These are phyloP conservation scores for Julus scandinavius DNA, from an alignment of 2,888 invertebrate genomes.

Conservation along the genomic window DNA sequence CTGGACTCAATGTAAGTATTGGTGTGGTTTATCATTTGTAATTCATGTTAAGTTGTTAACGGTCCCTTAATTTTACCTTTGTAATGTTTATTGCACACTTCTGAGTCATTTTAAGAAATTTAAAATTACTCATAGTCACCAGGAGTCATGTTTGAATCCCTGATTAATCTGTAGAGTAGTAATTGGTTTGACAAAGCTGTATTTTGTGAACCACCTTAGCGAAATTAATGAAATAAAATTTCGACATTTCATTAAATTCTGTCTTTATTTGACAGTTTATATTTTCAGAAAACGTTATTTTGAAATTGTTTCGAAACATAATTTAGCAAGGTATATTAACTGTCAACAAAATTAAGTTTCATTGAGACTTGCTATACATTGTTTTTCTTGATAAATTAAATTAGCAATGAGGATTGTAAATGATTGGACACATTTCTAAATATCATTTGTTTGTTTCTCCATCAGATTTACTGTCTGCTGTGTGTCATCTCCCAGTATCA, in stretches of 20 bases:
- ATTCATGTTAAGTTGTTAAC: background rate
- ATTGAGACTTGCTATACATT: no score
- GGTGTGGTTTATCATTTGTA: background rate
- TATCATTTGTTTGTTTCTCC: slow-evolving; percentile 62
- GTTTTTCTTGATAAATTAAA: no score
- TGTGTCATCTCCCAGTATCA: slow-evolving; percentile 87
- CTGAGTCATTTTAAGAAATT: slow-evolving; percentile 41
- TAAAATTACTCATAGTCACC: background rate
- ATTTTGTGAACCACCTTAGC: no score
- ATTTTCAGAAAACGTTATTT: no score
- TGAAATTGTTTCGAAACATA: no score
- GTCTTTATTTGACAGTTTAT: no score
- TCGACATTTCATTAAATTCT: no score
- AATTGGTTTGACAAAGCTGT: no score
- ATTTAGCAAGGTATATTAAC: no score
- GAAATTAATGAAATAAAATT: no score
- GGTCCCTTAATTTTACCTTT: background rate
- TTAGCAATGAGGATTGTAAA: no score
- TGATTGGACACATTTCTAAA: background rate
- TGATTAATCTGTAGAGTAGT: background rate
- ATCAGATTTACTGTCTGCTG: slow-evolving; percentile 86
- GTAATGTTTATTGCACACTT: background rate
- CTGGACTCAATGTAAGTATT: slow-evolving; percentile 53
- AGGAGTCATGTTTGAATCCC: background rate
- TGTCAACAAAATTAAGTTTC: no score